Evolutionary conservation across 1,140 invertebrate species (phyloP).

Genomic region (Aphelenchoides avenae): DNA sequence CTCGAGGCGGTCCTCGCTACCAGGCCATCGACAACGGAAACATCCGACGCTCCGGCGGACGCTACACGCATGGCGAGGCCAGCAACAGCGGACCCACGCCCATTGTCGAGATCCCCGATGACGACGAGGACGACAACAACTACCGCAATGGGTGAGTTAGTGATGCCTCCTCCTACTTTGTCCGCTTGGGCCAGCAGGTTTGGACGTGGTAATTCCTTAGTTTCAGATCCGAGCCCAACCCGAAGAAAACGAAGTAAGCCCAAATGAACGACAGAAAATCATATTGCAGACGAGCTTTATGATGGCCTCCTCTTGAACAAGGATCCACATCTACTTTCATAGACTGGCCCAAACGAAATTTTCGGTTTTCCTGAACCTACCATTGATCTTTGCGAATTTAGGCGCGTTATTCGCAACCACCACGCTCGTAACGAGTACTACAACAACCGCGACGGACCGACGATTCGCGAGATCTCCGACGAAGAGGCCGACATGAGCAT

Average conservation of each 20-base stretch:
- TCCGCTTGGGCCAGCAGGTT: neutral
- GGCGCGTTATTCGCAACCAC: too few species aligned
- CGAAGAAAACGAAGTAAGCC: too few species aligned
- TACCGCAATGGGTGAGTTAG: conserved; percentile 2
- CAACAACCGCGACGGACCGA: conserved; percentile 35
- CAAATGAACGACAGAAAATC: too few species aligned
- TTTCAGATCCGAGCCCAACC: too few species aligned
- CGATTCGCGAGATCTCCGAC: conserved; percentile 35
- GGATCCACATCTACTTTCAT: too few species aligned
- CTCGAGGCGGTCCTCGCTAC: conserved; percentile 3
- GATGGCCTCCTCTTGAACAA: too few species aligned
- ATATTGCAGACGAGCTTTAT: too few species aligned
- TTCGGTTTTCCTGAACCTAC: too few species aligned
- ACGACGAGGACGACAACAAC: conserved; percentile 39
- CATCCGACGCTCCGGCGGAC: neutral
- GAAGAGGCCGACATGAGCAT: conserved; percentile 12
- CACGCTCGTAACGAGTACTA: too few species aligned
- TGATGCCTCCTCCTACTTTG: neutral
- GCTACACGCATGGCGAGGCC: neutral
- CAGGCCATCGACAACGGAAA: conserved; percentile 31
- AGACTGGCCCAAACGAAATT: too few species aligned
- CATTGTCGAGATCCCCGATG: conserved; percentile 44
- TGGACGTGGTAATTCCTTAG: neutral
- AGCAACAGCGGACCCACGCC: conserved; percentile 13
- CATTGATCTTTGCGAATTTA: too few species aligned